These are phyloP conservation scores for Sycophaga agraensis DNA, from an alignment of 1,140 invertebrate species.

Conservation along the genomic window DNA sequence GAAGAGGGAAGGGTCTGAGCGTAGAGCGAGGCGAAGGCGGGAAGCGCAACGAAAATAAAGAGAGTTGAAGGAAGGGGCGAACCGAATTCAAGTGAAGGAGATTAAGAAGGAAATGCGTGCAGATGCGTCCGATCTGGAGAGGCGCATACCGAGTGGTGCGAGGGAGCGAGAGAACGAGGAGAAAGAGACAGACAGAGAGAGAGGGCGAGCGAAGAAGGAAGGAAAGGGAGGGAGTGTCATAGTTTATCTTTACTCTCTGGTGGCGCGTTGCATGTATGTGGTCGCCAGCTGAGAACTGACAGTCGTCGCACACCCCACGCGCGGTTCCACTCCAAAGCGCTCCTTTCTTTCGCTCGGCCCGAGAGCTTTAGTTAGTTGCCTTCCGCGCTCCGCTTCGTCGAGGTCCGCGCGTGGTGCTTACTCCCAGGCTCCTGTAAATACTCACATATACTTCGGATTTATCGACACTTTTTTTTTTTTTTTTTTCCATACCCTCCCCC, in stretches of 20 bases:
- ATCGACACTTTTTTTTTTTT: background rate
- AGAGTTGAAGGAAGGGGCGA: background rate
- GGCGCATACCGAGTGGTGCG: no score
- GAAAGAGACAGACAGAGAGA: background rate
- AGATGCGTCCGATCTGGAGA: conserved; percentile 6
- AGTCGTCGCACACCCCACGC: conserved; percentile 35
- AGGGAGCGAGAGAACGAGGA: background rate
- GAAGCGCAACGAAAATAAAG: conserved; percentile 10
- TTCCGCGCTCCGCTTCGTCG: conserved; percentile 22
- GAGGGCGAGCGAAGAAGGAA: background rate
- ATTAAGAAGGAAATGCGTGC: conserved; percentile 13
- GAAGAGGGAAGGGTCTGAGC: no score
- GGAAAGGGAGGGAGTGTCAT: background rate
- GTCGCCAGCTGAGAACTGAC: conserved; percentile 26
- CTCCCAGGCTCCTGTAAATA: no score
- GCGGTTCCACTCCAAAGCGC: conserved; percentile 29
- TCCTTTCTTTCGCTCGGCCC: conserved; percentile 12
- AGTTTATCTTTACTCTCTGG: conserved; percentile 10
- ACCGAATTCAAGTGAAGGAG: conserved; percentile 13
- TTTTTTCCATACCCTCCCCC: no score
- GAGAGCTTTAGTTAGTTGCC: conserved; percentile 4
- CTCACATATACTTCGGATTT: no score
- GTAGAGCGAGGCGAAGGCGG: no score
- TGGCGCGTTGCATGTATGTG: background rate
- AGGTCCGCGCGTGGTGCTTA: background rate